phyloP scores from a whole-genome alignment of 2,888 invertebrate species.

The Sepioteuthis lessoniana region DNA sequence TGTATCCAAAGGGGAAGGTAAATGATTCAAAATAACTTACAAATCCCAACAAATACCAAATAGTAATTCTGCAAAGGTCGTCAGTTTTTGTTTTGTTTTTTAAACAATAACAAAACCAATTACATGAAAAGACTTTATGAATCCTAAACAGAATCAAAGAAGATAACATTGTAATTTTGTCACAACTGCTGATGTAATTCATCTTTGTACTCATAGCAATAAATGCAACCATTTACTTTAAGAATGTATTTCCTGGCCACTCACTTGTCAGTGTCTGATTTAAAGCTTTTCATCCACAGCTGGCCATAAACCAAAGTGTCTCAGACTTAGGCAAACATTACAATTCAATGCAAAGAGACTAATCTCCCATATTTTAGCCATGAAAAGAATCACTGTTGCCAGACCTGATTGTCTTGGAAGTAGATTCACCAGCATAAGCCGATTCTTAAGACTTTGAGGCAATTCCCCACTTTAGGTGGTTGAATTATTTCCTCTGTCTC shows the following conservation, averaged over 20 bases:
- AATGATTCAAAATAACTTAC: too few species aligned
- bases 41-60: too few species aligned
- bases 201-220: neutral
- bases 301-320: neutral
- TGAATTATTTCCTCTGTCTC: slow-evolving; percentile 13
- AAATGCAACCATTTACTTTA: neutral
- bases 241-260: neutral
- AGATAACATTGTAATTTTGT: neutral
- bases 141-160: neutral
- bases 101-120: too few species aligned
- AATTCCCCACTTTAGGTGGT: neutral
- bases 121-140: neutral
- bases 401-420: neutral
- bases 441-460: neutral
- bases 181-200: neutral
- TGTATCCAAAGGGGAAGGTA: too few species aligned
- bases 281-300: neutral
- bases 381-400: slow-evolving; percentile 13
- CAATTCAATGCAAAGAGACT: slow-evolving; percentile 33
- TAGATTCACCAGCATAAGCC: neutral
- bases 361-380: neutral
- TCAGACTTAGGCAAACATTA: neutral
- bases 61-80: too few species aligned
- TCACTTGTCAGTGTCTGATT: neutral
- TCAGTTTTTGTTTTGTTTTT: too few species aligned